These are phyloP conservation scores for Hipposideros larvatus DNA, from an alignment of 2,797 vertebrate species.

Conservation along the genomic window DNA sequence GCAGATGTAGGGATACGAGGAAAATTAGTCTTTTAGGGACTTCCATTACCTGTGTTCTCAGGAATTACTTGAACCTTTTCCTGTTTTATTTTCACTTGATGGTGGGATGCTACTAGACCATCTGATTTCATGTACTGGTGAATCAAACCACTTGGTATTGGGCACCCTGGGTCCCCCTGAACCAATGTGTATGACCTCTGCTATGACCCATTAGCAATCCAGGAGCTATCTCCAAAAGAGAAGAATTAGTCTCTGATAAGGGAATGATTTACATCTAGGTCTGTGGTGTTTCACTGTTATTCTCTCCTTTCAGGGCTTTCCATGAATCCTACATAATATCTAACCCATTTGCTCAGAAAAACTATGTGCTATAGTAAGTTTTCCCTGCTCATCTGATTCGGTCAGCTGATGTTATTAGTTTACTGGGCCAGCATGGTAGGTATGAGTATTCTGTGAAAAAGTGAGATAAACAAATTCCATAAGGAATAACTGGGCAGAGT, in stretches of 20 bases:
- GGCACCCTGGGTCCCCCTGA: not conserved
- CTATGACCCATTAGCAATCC: not conserved
- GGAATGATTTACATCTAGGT: not conserved
- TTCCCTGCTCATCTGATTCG: not conserved
- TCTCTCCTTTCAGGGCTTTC: not conserved
- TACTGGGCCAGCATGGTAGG: not conserved
- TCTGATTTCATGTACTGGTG: not conserved
- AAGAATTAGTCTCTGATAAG: not conserved
- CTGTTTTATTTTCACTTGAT: not conserved
- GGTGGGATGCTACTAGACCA: not conserved
- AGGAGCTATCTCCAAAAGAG: not conserved
- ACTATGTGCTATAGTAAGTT: not conserved
- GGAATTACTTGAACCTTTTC: not conserved
- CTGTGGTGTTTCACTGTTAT: not conserved
- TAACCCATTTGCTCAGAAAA: not conserved
- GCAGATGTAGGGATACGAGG: not conserved
- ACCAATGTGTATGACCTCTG: not conserved
- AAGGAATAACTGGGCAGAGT: not conserved
- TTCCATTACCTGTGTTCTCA: not conserved
- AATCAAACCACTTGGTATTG: not conserved
- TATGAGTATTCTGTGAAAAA: not conserved
- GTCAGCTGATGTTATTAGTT: not conserved
- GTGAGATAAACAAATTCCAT: not conserved
- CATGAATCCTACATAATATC: not conserved
- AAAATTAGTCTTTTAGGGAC: not conserved